Base-by-base conservation (phyloP, 1,140 invertebrate genomes). In the Chironomus tepperi region DNA sequence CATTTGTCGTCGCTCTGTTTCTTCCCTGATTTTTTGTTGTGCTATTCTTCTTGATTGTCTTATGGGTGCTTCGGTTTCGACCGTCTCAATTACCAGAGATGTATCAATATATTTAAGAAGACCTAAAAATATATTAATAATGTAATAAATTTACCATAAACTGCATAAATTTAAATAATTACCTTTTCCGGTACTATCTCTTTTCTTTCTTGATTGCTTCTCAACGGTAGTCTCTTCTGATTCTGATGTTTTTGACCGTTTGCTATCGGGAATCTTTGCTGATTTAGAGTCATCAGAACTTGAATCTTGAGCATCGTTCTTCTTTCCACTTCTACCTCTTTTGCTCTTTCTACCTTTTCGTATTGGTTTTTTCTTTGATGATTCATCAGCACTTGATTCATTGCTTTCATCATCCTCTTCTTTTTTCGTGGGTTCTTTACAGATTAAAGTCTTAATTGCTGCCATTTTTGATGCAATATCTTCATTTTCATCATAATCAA, bases 11-110 rank as follows among this genome's bases (percentile, higher is more conserved):
- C 90, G 80, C 74, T 94, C 91, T 0, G 90, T 89, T 80, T 93
- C 91, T 79, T 94, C 92, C 75, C 90, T 91, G 73, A 94, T 93
- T 77, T 94, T 93, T 76, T 93, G 86, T 79, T 94, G 92, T 0
- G 93, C 93, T 77, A 95, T 93, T 73, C 93, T 84, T 3, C 92
- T 84, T 7, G 91, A 93, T 77, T 91, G 90, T 16, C 92, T 82
- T 3, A 93, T 88, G 0, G 89, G 88, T 5, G 87, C 84, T 21
- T 81, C 83, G 7, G 79, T 78, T 73, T 81, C 78, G 10, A 76
- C 78, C 6, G 76, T 73, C 7, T 81, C 77, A 18, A 81, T 82
- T 15, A 81, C 81, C 24, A 80, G 80, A 7, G 78, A 81, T 47
- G 81, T 82, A 74, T 86, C 86, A 67, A 88, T 83, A 75, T 87